These are phyloP conservation scores for Epizoanthus scotinus DNA, from an alignment of 92 coral and sea anemone species.

Conservation along the genomic window DNA sequence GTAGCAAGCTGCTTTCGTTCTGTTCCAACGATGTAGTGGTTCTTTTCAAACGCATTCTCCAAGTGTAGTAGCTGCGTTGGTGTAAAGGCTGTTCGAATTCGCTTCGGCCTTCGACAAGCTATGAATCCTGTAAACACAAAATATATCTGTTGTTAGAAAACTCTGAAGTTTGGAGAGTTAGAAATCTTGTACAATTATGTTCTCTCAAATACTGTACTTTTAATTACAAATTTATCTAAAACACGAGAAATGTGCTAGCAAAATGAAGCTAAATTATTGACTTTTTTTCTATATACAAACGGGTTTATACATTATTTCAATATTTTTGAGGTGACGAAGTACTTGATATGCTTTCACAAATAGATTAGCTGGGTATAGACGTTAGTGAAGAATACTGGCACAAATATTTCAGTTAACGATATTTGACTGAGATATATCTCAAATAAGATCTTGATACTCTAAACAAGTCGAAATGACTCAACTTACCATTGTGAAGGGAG, in stretches of 20 bases:
- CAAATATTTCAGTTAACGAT: neutral
- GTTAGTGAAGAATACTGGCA: neutral
- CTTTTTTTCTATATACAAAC: neutral
- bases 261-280: neutral
- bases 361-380: neutral
- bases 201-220: no score
- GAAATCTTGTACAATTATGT: no score
- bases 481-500: conserved; percentile 81
- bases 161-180: neutral
- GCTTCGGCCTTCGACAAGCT: conserved; percentile 86
- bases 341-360: neutral
- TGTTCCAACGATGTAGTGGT: conserved; percentile 94
- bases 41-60: conserved; percentile 94
- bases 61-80: conserved; percentile 92
- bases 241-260: no score
- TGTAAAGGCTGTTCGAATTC: conserved; percentile 91
- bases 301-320: neutral
- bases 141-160: conserved; percentile 15
- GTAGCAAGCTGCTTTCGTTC: conserved; percentile 92
- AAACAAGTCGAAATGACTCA: neutral
- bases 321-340: neutral
- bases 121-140: conserved; percentile 64
- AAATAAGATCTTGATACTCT: conserved; percentile 20
- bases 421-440: conserved; percentile 27
- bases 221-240: no score